A percentile compares a stretch with the other conserved stretches of the same genome.
Conservation (phyloP, 2,888 invertebrate species). For the Cremastinae sp. region DNA sequence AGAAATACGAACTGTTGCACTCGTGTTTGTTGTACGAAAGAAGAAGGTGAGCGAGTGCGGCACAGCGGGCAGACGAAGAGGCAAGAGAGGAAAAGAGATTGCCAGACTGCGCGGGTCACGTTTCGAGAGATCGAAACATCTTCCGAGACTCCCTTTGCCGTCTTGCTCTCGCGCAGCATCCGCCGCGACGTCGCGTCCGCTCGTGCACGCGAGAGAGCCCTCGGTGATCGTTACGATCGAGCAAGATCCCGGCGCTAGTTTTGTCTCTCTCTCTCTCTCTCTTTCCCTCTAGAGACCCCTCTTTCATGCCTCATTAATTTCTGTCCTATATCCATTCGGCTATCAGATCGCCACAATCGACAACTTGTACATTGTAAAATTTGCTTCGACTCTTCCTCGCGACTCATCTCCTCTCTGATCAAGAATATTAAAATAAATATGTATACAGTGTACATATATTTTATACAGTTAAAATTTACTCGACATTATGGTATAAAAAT, state of each 20-base stretch:
- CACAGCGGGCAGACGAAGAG: too few relatives aligned
- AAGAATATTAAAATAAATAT: slow-evolving; percentile 18
- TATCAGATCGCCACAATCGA: slow-evolving; percentile 51
- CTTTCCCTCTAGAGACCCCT: slow-evolving; percentile 10
- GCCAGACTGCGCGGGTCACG: slow-evolving; percentile 54
- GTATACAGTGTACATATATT: slow-evolving; percentile 38
- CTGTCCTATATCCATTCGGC: slow-evolving; percentile 46
- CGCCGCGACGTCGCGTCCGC: slow-evolving; percentile 25
- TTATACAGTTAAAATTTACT: too few relatives aligned
- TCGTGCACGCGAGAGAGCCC: slow-evolving; percentile 16
- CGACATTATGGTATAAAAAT: too few relatives aligned
- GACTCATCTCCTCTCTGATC: slow-evolving; percentile 20
- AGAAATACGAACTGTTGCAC: slow-evolving; percentile 52
- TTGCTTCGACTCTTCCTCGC: slow-evolving; percentile 34
- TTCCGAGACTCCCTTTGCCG: slow-evolving; percentile 45
- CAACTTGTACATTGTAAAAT: slow-evolving; percentile 57
- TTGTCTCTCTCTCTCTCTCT: too few relatives aligned
- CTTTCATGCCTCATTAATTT: slow-evolving; percentile 61
- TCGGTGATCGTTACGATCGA: slow-evolving; percentile 34
- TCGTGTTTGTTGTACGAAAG: slow-evolving; percentile 15
- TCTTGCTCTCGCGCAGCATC: too few relatives aligned
- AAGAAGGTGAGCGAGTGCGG: slow-evolving; percentile 29
- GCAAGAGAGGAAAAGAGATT: slow-evolving; percentile 39
- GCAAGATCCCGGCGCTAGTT: too few relatives aligned
- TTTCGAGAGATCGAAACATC: slow-evolving; percentile 59